Evolutionary conservation across 2,797 vertebrate genomes (phyloP), one percentile per base, ranked within the genome.

Genomic region (Vespertilio murinus): DNA sequence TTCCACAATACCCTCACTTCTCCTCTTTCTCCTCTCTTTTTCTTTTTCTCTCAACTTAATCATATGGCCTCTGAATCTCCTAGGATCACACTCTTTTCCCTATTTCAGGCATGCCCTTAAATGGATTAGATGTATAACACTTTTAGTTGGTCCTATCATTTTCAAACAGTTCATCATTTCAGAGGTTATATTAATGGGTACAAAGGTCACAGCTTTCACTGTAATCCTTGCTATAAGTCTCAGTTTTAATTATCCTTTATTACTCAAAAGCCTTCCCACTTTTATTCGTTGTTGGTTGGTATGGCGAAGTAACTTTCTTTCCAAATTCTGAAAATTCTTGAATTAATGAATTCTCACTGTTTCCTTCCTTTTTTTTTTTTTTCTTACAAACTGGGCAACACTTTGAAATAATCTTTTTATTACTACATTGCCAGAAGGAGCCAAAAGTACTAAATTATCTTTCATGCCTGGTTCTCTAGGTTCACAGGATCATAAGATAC

Each of bases 181-280:
- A 70, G 79, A 91, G 70, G 20, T 69, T 91, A 23, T 85, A 40
- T 33, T 69, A 42, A 25, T 70, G 69, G 20, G n/a, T 64, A 45
- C 13, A 56, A 64, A 81, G 47, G 17, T 42, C 52, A 14, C 25
- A 80, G 28, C 30, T 81, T 94, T 80, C 74, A 75, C 65, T 70
- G 70, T 85, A 83, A 47, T 70, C 45, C 30, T 70, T 95, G 56
- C 67, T 85, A 13, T 38, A 30, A 80, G 42, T 47, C 28, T 70
- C 73, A 80, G 52, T 92, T 89, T 69, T 85, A 91, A 89, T 84
- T 74, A 89, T 12, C 20, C 17, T 80, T 81, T 85, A 69, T 18
- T 73, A 45, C 10, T 61, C n/a, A 80, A 42, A 80, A 45, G 3
- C 0, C 16, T 69, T 73, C 73, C 84, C 40, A 74, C 35, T 80